Conservation (phyloP, 2,797 vertebrate genomes). For the Remorina albescens region DNA sequence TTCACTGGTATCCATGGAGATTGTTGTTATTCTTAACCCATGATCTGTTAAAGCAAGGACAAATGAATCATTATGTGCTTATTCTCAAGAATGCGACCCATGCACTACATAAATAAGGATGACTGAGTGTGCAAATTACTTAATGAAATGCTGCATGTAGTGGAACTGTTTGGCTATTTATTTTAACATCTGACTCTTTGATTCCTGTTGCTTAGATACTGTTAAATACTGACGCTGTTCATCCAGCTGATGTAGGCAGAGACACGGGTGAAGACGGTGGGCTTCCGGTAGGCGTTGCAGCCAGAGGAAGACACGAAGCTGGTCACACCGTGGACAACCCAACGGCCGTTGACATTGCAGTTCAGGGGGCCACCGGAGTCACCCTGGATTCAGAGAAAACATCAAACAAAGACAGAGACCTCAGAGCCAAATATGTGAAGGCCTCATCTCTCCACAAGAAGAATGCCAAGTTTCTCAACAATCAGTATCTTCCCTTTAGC, state of each 20-base stretch:
- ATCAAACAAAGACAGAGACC: neutral
- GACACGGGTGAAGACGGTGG: slow-evolving; percentile 90
- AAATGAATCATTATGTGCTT: slow-evolving; percentile 44
- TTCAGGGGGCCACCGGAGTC: slow-evolving; percentile 93
- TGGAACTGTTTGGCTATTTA: neutral
- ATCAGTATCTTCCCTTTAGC: neutral
- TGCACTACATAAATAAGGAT: slow-evolving; percentile 1
- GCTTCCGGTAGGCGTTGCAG: slow-evolving; percentile 86
- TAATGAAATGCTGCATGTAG: neutral
- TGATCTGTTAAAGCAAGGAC: slow-evolving; percentile 72
- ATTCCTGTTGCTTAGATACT: neutral
- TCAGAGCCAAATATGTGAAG: neutral
- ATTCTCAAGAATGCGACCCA: slow-evolving; percentile 2
- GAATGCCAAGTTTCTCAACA: neutral
- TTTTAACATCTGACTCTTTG: neutral
- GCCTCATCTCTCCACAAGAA: neutral
- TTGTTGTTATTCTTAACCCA: slow-evolving; percentile 66
- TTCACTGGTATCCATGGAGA: slow-evolving; percentile 51
- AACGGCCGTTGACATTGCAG: slow-evolving; percentile 85
- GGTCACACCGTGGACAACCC: slow-evolving; percentile 89
- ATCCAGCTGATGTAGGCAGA: slow-evolving; percentile 92
- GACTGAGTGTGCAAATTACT: neutral
- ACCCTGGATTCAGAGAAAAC: slow-evolving; percentile 78
- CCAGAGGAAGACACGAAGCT: slow-evolving; percentile 91
- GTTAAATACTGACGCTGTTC: slow-evolving; percentile 81